Evolutionary conservation across 2,797 vertebrate genomes (phyloP).

Genomic region (Limnodromus scolopaceus): DNA sequence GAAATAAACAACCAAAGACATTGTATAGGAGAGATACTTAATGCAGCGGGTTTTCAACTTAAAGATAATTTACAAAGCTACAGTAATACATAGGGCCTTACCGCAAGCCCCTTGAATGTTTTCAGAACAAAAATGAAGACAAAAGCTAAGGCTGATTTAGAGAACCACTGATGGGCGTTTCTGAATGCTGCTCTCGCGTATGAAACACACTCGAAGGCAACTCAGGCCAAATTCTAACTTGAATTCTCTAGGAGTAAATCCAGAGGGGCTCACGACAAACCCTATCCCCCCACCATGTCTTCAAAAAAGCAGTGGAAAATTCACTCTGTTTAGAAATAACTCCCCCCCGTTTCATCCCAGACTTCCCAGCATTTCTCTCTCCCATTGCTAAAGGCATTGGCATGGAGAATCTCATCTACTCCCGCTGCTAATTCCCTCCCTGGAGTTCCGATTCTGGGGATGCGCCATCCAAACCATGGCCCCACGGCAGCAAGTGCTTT

Average conservation of each 20-base stretch:
- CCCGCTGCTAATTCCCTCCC: neutral
- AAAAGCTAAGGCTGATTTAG: neutral
- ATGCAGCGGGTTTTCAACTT: neutral
- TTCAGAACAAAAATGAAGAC: neutral
- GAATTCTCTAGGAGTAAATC: neutral
- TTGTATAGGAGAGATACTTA: fast-evolving
- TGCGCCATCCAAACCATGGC: neutral
- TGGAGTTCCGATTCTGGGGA: no score
- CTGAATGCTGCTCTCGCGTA: neutral
- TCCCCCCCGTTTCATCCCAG: neutral
- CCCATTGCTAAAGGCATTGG: neutral
- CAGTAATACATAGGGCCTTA: neutral
- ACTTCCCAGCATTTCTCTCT: neutral
- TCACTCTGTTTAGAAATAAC: neutral
- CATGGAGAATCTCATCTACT: neutral
- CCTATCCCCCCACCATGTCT: fast-evolving
- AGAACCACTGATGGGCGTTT: neutral
- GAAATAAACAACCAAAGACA: neutral
- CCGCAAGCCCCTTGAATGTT: neutral
- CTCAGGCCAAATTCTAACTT: neutral
- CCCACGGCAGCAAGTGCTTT: neutral
- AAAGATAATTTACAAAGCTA: neutral
- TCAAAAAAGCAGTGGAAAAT: neutral
- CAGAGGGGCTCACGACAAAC: neutral
- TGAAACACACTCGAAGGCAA: neutral